Evolutionary conservation across 1,140 invertebrate species (phyloP), one percentile per base, ranked within the genome.

Genomic region (Globodera ellingtonae): DNA sequence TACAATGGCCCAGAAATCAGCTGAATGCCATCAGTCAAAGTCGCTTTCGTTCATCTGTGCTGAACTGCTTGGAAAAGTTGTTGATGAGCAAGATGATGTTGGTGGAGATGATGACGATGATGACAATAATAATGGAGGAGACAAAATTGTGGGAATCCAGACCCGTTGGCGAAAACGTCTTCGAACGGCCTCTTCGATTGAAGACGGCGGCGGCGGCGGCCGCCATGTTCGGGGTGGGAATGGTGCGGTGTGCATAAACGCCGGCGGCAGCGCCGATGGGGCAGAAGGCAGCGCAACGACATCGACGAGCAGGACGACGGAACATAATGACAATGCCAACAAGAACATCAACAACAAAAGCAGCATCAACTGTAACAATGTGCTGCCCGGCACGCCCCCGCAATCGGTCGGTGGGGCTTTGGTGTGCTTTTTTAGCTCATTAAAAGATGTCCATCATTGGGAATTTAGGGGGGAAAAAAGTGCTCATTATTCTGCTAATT

Each of bases 91-190:
- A 9, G 50, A 18, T 62, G 13, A 21, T 47, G 46, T 8, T 35
- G 24, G 67, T 70, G 67, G 67, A 35, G 66, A 13, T 1, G 73
- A 50, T 3, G 21, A n/a, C 10, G 73, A 44, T 6, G 73, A 75
- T 18, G 21, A 72, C 10, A 9, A 35, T n/a, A 72, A 35, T n/a
- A 72, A 72, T 35, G 35, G 35, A 35, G 35, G 35, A 35, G 35
- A 35, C 18, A 8, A 52, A n/a, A n/a, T 72, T 21, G n/a, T 48
- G 24, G 56, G 56, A 0, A 35, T 44, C 2, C 18, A 78, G 35
- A 78, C 44, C 0, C 75, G 59, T 21, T 74, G 65, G 78, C n/a
- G 72, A 35, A 77, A 48, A 77, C 74, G 65, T 48, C 81, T 35
- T 6, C 75, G 72, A 3, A 70, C 67, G 35, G 67, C 67, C 67